A percentile compares a stretch with the other conserved stretches of the same genome.
Evolutionary conservation across 2,888 invertebrate genomes (phyloP).

Genomic region (Drosophila mercatorum): DNA sequence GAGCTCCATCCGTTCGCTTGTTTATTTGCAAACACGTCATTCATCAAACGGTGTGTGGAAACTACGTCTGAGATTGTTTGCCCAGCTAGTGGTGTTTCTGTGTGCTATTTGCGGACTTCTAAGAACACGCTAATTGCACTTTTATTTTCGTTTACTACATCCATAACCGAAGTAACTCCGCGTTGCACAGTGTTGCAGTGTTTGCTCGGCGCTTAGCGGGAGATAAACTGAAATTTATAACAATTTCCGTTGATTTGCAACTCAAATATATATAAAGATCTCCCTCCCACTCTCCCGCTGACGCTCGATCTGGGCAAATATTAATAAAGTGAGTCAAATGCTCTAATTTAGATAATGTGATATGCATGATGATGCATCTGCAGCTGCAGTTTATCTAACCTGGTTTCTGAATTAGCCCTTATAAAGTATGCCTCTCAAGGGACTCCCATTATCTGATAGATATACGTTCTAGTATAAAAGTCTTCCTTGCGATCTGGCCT

Average conservation of each 20-base stretch:
- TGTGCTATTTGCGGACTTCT: not conserved
- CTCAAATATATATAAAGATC: slow-evolving; percentile 39
- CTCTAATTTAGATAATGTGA: slow-evolving; percentile 13
- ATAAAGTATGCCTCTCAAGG: not conserved
- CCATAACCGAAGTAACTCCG: not conserved
- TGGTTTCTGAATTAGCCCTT: not conserved
- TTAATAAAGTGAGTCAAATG: slow-evolving; percentile 51
- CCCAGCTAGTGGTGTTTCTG: not conserved
- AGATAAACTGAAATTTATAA: slow-evolving; percentile 53
- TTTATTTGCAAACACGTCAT: slow-evolving; percentile 42
- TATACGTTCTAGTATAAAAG: no score
- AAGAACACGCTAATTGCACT: slow-evolving; percentile 17
- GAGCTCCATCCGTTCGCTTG: slow-evolving; percentile 18
- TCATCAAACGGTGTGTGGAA: slow-evolving; percentile 9
- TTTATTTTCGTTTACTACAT: slow-evolving; percentile 36
- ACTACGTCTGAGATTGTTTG: slow-evolving; percentile 2
- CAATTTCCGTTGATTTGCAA: slow-evolving; percentile 50
- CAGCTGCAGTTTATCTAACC: slow-evolving; percentile 2
- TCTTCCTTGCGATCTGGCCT: no score
- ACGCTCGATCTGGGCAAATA: slow-evolving; percentile 52
- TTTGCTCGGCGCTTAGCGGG: slow-evolving; percentile 27
- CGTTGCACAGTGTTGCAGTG: slow-evolving; percentile 42
- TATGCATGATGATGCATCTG: slow-evolving; percentile 11
- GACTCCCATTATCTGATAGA: no score
- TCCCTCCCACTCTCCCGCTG: not conserved